Evolutionary conservation across 2,797 vertebrate genomes (phyloP).

Genomic region (Pampus argenteus): DNA sequence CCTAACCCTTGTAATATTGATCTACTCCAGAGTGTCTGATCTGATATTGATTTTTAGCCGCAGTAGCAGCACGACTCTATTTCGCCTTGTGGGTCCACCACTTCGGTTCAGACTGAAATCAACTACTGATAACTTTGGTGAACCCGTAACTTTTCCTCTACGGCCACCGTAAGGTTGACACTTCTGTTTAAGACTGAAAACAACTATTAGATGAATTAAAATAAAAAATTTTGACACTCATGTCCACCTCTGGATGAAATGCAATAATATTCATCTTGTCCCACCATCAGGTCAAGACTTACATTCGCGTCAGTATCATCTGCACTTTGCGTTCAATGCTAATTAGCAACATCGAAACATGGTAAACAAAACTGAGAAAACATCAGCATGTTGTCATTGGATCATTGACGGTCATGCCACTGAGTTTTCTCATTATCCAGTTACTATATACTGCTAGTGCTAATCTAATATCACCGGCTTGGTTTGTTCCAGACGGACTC

Average conservation of each 20-base stretch:
- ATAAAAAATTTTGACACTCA: not conserved
- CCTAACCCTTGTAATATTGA: not conserved
- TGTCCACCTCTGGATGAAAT: not conserved
- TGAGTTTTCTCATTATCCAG: constrained; percentile 37
- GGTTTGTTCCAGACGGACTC: constrained; percentile 6
- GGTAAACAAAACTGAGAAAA: not conserved
- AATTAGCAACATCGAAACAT: too few species aligned
- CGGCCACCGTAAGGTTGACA: too few species aligned
- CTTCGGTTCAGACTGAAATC: not conserved
- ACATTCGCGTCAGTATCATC: not conserved
- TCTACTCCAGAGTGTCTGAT: not conserved
- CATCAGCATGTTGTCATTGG: not conserved
- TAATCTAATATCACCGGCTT: constrained; percentile 29
- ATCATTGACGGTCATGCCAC: not conserved
- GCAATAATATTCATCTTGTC: not conserved
- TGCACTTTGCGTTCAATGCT: too few species aligned
- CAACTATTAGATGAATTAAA: not conserved
- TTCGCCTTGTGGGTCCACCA: not conserved
- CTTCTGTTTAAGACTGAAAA: not conserved
- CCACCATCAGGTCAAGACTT: not conserved
- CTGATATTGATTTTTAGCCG: not conserved
- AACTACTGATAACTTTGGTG: not conserved
- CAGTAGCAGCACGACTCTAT: not conserved
- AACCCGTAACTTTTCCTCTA: not conserved
- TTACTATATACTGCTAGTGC: constrained; percentile 8